Evolutionary conservation across 2,797 vertebrate genomes (phyloP), one percentile per base, ranked within the genome.

Genomic region (Selene dorsalis): DNA sequence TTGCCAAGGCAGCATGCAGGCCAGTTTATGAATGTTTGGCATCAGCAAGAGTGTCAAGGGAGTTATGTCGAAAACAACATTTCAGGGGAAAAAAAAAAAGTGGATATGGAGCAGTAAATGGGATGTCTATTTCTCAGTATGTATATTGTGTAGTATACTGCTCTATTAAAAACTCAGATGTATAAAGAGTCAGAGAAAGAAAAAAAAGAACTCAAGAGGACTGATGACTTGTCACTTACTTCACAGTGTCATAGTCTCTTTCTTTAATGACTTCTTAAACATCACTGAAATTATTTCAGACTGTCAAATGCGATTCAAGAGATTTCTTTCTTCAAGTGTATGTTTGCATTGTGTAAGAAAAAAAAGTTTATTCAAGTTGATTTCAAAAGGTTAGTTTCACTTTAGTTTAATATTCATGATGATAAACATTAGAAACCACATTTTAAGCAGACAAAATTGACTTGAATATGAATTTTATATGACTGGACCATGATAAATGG

Each of bases 1-100:
- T 63, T 50, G 70, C 65, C 41, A 64, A 68, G 55, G 55, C 79
- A 75, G 83, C 77, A 62, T 10, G 71, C 77, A 71, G 75, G 83
- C 55, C 81, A 64, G 60, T 80, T 78, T 82, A 43, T 58, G 79
- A 77, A 57, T 28, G 28, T 59, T 10, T 70, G 76, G 57, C 62
- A 80, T 76, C 70, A 58, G 69, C 35, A 62, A 56, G 73, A 53
- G 75, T 77, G 55, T 69, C 69, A 4, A 10, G 74, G 68, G 80
- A 79, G 26, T 55, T 62, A 6, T 67, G 47, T 55, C 55, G 63
- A 65, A 77, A 72, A 60, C 70, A 11, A 73, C 66, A 62, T 69
- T 28, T 12, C 66, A n/a, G 6, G 7, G 7, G 7, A 38, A 41
- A 47, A 47, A 39, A 67, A 61, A 69, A 64, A 17, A 32, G 20